Percentiles rank a stretch among this genome's conserved stretches.
Evolutionary conservation across 2,888 invertebrate genomes (phyloP).

Genomic region (Caenorhabditis drosophilae): DNA sequence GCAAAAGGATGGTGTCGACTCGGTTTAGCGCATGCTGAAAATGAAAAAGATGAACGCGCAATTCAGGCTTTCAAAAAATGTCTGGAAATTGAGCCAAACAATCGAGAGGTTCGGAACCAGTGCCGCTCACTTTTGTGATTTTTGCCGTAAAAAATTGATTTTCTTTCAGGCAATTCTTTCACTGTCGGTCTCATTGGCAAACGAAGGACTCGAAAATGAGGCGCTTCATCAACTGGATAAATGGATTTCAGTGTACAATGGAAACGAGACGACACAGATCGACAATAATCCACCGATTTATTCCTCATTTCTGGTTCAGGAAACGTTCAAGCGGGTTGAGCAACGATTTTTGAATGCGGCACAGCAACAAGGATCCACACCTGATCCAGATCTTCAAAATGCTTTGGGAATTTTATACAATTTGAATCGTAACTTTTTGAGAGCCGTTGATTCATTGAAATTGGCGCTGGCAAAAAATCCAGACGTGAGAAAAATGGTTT

Average conservation of each 20-base stretch:
- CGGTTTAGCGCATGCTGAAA: constrained; percentile 87
- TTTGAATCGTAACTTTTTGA: constrained; percentile 88
- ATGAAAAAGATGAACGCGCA: constrained; percentile 92
- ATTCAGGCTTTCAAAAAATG: constrained; percentile 85
- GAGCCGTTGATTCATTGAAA: constrained; percentile 93
- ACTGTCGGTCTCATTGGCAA: constrained; percentile 90
- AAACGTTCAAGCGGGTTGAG: constrained; percentile 55
- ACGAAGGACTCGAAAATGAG: constrained; percentile 89
- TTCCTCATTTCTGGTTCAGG: constrained; percentile 47
- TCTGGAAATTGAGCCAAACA: constrained; percentile 58
- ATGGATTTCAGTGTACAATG: constrained; percentile 57
- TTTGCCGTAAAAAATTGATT: too few species aligned
- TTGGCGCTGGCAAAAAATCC: constrained; percentile 82
- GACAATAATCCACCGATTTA: constrained; percentile 14
- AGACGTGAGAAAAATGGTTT: constrained; percentile 11
- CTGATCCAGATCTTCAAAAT: constrained; percentile 66
- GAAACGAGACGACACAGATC: constrained; percentile 8
- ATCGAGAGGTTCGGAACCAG: constrained; percentile 50
- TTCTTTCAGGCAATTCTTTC: constrained; percentile 81
- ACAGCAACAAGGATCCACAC: constrained; percentile 42
- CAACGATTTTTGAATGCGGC: constrained; percentile 56
- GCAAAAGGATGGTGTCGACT: constrained; percentile 80
- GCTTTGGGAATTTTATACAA: constrained; percentile 89
- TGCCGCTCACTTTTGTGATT: constrained; percentile 2
- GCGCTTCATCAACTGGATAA: constrained; percentile 81